Conservation (phyloP, 2,797 vertebrate genomes). For the Geotria australis region DNA sequence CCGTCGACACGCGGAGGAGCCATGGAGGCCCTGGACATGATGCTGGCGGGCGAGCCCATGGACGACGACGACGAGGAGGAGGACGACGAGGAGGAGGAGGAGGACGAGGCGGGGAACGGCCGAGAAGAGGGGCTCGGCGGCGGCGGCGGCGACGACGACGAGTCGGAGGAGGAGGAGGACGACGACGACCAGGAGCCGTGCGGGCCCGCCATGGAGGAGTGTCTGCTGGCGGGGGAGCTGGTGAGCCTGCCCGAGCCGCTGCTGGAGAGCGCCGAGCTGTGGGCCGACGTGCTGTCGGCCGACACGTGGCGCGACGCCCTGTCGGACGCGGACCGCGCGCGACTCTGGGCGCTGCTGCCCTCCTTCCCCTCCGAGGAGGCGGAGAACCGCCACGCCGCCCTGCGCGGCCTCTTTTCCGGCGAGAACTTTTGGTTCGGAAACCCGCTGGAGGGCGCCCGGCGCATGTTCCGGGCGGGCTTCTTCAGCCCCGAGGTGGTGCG, state of each 20-base stretch:
- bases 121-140: neutral
- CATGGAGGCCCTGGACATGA: no score
- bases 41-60: no score
- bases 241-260: conserved; percentile 68
- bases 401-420: conserved; percentile 35
- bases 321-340: conserved; percentile 42
- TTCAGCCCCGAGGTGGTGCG: conserved; percentile 92
- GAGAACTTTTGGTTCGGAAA: conserved; percentile 66
- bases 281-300: conserved; percentile 67
- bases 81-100: neutral
- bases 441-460: conserved; percentile 65
- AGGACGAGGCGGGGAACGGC: neutral
- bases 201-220: conserved; percentile 54
- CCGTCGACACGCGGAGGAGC: no score
- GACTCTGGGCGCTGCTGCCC: conserved; percentile 58
- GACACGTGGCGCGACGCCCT: conserved; percentile 60
- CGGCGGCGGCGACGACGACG: neutral
- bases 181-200: neutral
- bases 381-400: conserved; percentile 30
- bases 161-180: neutral
- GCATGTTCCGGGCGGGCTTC: conserved; percentile 67
- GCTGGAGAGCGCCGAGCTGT: conserved; percentile 72
- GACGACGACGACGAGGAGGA: no score
- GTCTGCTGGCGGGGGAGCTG: conserved; percentile 43
- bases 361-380: conserved; percentile 31